Evolutionary conservation across 2,888 invertebrate species (phyloP), one percentile per base, ranked within the genome.

Genomic region (Pseudococcus viburni): DNA sequence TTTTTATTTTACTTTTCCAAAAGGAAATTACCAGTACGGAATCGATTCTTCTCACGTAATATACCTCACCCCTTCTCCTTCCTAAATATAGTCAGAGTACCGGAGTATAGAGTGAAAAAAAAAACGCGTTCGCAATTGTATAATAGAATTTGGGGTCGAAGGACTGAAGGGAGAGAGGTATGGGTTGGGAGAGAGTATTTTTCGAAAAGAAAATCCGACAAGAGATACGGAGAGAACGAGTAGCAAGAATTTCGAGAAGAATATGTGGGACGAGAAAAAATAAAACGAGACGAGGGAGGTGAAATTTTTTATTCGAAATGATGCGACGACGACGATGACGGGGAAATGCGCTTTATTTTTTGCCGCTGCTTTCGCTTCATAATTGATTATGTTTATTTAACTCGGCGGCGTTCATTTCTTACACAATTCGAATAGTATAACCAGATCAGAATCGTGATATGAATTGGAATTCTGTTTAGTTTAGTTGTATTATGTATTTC

Each of bases 361-460:
- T 68, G 68, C 26, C 26, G 68, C n/a, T 68, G 59, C 26, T 68
- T 68, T 68, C 68, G 68, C n/a, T 68, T 68, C 68, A 68, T 68
- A 68, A 68, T 68, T 68, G 68, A 68, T 68, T 68, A 68, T 68
- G 68, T 68, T 68, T 68, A 68, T 68, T 68, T 68, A 68, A 68
- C 68, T 68, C 68, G 68, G 68, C 26, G 68, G 59, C 59, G n/a
- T 68, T 68, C 68, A 68, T 68, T 68, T 68, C 68, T 68, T 68
- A 68, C 68, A 68, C 68, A 68, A 68, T 68, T 68, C 68, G 68
- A 68, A 68, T 68, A n/a, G 68, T 68, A 68, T 68, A 68, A 68
- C 68, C 68, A 68, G 68, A 68, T 68, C 68, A 26, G 68, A 11
- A 68, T 68, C 68, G 68, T 68, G 68, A 68, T 68, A 26, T 26